Percentiles rank a stretch among this genome's conserved stretches.
Evolutionary conservation across 35 echinoderm and acorn worm genomes (phyloP).

Genomic region (Lytechinus pictus): DNA sequence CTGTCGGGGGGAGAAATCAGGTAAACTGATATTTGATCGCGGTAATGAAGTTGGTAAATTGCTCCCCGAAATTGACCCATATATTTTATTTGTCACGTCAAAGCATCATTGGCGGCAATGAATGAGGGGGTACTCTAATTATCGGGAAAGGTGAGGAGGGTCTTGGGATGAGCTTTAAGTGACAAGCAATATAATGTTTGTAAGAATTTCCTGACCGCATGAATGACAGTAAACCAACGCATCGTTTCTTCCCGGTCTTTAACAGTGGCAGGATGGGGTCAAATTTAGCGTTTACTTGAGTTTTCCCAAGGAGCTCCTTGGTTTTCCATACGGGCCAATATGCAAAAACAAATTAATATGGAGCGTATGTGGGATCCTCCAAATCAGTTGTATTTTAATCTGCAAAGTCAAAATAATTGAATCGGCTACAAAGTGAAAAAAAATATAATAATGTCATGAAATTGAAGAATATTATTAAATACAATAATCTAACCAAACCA

Average conservation of each 20-base stretch:
- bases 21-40: background rate
- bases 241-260: background rate
- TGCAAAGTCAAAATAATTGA: too few relatives aligned
- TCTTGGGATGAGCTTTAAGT: background rate
- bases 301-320: too few relatives aligned
- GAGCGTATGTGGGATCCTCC: background rate
- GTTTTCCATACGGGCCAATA: background rate
- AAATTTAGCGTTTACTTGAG: too few relatives aligned
- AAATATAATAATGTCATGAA: background rate
- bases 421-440: too few relatives aligned
- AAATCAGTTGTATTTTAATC: too few relatives aligned
- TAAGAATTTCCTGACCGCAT: background rate
- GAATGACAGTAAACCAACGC: background rate
- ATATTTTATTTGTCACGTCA: background rate
- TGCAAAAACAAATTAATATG: background rate
- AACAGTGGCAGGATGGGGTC: too few relatives aligned
- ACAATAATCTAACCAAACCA: background rate
- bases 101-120: background rate
- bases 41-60: conserved; percentile 13
- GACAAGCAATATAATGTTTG: background rate
- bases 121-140: background rate
- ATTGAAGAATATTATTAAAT: background rate
- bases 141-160: background rate
- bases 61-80: background rate
- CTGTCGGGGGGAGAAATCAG: background rate